Conservation (phyloP, 1,140 invertebrate species). For the Drosophila repleta region DNA sequence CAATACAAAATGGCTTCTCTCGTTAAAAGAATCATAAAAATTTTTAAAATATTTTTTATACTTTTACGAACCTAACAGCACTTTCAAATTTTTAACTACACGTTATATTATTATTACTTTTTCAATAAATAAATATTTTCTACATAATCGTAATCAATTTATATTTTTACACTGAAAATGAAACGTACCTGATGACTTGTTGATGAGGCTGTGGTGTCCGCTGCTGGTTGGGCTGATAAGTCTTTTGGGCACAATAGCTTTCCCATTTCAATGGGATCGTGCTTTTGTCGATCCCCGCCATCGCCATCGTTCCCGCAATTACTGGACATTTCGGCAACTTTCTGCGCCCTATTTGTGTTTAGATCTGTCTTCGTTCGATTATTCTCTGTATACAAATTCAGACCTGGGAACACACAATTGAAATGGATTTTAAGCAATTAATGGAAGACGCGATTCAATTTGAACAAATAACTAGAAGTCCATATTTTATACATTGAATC, state of each 20-base stretch:
- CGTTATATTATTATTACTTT: too few species aligned
- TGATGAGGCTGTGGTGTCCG: conserved; percentile 18
- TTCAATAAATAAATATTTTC: too few species aligned
- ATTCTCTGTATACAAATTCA: background rate
- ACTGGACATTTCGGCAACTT: conserved; percentile 48
- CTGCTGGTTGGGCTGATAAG: conserved; percentile 13
- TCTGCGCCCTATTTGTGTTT: background rate
- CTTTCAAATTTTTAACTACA: too few species aligned
- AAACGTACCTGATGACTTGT: conserved; percentile 54
- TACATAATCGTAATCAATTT: too few species aligned
- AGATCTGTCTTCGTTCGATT: background rate
- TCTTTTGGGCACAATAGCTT: conserved; percentile 50
- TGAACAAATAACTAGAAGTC: background rate
- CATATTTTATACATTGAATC: background rate
- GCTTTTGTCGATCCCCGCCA: conserved; percentile 49
- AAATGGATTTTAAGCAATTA: background rate
- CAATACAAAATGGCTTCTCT: too few species aligned
- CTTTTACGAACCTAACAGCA: too few species aligned
- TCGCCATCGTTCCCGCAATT: conserved; percentile 63
- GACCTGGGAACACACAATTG: conserved; percentile 16
- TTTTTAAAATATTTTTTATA: too few species aligned
- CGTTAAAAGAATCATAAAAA: too few species aligned
- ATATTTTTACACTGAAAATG: too few species aligned
- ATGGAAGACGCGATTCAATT: background rate
- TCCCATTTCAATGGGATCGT: conserved; percentile 59